These are phyloP conservation scores for Lasioglossum vierecki DNA, from an alignment of 2,888 invertebrate species.

Conservation along the genomic window DNA sequence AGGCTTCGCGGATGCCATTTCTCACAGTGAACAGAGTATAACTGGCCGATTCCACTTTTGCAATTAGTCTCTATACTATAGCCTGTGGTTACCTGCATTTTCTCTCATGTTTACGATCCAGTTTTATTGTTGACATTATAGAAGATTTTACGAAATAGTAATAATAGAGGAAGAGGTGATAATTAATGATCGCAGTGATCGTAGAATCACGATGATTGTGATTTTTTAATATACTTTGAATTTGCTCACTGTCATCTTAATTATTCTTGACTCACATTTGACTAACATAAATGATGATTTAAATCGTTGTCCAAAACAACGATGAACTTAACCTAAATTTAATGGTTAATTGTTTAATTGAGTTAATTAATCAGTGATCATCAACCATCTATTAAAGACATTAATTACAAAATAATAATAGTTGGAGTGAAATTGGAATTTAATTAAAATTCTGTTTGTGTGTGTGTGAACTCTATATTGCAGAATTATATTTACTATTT, in stretches of 20 bases:
- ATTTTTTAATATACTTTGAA: too few relatives aligned
- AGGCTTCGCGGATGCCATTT: not conserved
- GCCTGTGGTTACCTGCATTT: not conserved
- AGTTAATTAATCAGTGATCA: not conserved
- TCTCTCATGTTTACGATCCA: not conserved
- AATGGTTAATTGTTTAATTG: not conserved
- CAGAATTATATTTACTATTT: not conserved
- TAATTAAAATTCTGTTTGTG: not conserved
- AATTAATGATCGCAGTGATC: too few relatives aligned
- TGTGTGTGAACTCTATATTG: not conserved
- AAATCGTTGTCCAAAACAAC: not conserved
- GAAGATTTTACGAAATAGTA: not conserved
- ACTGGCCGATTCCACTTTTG: not conserved
- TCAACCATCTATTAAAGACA: not conserved
- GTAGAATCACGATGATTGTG: too few relatives aligned
- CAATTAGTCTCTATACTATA: not conserved
- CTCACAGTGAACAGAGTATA: not conserved
- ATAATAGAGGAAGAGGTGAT: not conserved
- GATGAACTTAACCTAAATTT: not conserved
- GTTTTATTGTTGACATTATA: not conserved
- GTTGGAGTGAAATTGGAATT: not conserved
- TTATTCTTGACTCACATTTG: too few relatives aligned
- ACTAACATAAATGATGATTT: not conserved
- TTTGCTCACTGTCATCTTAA: too few relatives aligned
- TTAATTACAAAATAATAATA: not conserved